These are phyloP conservation scores for Cepaea hortensis DNA, from an alignment of 2,888 invertebrate species.

Conservation along the genomic window DNA sequence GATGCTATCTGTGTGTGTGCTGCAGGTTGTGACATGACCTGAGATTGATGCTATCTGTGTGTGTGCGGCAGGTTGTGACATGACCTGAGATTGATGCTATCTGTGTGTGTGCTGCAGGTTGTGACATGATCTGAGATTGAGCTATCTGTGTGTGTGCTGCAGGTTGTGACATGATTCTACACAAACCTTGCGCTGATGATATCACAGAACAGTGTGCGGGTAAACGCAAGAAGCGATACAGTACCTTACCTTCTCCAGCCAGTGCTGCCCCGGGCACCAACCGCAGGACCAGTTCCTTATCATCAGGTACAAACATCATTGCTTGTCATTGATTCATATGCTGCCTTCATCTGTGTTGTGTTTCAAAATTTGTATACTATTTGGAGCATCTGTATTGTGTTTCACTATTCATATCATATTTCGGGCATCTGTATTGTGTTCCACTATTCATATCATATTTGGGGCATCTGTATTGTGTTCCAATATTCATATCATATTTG, in stretches of 20 bases:
- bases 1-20: too few species aligned
- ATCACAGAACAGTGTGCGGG: constrained; percentile 88
- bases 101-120: neutral
- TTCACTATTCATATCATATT: too few species aligned
- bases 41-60: too few species aligned
- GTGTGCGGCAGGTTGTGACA: too few species aligned
- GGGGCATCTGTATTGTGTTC: too few species aligned
- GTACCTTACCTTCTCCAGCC: neutral
- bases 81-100: too few species aligned
- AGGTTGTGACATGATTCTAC: constrained; percentile 92
- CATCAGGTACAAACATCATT: neutral
- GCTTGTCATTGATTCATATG: neutral
- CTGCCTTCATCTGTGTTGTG: neutral
- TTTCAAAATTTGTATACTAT: neutral
- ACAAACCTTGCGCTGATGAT: constrained; percentile 86
- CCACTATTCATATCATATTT: too few species aligned
- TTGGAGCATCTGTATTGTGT: neutral
- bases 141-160: constrained; percentile 48
- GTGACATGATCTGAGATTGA: neutral
- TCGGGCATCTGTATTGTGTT: too few species aligned
- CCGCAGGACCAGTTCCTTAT: neutral
- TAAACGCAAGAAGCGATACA: constrained; percentile 52
- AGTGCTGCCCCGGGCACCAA: neutral
- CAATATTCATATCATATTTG: too few species aligned
- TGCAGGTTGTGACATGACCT: too few species aligned